phyloP scores from a whole-genome alignment of 2,797 vertebrate genomes.

The Tarsius wallacei region DNA sequence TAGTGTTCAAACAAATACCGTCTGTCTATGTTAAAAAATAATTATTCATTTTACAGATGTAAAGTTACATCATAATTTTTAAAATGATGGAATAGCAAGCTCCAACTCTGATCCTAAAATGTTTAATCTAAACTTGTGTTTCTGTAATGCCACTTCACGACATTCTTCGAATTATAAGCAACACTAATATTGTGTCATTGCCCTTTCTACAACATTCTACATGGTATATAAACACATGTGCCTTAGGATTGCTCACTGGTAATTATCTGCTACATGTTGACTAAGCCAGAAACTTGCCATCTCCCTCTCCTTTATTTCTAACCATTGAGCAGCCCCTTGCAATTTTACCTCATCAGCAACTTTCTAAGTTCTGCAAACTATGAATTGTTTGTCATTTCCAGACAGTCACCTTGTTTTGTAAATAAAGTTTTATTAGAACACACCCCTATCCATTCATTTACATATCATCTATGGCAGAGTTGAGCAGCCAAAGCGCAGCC shows the following conservation, averaged over 20 bases:
- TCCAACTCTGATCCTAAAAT: not conserved
- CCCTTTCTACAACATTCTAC: not conserved
- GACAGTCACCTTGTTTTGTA: not conserved
- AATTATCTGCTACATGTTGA: not conserved
- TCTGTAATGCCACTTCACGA: not conserved
- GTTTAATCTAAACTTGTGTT: not conserved
- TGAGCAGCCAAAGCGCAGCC: not conserved
- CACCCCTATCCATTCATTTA: not conserved
- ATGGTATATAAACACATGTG: not conserved
- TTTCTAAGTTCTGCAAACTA: not conserved
- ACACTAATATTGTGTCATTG: not conserved
- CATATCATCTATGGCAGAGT: not conserved
- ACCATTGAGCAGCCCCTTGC: not conserved
- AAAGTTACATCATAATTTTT: not conserved
- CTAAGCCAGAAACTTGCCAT: not conserved
- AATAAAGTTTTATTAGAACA: slow-evolving; percentile 31
- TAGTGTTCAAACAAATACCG: slow-evolving; percentile 34
- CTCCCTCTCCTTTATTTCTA: not conserved
- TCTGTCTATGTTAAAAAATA: not conserved
- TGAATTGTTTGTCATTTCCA: not conserved
- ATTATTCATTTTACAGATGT: not conserved
- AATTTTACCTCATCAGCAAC: not conserved
- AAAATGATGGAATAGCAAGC: not conserved
- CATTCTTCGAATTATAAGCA: not conserved
- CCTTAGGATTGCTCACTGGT: not conserved